Conservation (phyloP, 2,113 vertebrate genomes). For the Marmota flaviventris region DNA sequence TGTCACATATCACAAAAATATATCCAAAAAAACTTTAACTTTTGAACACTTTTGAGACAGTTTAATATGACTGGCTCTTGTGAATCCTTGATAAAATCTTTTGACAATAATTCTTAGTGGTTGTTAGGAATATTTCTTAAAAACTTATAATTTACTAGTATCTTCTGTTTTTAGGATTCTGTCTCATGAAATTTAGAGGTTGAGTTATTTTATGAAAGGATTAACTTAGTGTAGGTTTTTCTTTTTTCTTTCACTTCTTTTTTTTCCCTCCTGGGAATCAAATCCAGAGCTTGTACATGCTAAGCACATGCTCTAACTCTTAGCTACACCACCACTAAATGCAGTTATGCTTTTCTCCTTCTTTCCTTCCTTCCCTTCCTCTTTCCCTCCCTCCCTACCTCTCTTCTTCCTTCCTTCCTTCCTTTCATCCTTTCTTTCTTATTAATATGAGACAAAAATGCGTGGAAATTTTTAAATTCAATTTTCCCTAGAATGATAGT, state of each 20-base stretch:
- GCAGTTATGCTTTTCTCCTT: neutral
- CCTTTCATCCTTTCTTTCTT: neutral
- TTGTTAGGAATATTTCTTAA: conserved; percentile 12
- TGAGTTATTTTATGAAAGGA: neutral
- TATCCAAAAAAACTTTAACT: conserved; percentile 11
- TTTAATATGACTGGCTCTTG: neutral
- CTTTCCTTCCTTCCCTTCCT: too few species aligned
- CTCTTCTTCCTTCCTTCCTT: neutral
- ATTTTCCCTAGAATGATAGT: neutral
- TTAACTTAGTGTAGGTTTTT: neutral
- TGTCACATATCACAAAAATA: neutral
- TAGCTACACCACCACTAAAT: neutral
- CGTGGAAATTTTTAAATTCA: neutral
- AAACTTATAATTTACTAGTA: neutral
- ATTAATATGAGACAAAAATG: neutral
- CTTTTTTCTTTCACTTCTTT: neutral
- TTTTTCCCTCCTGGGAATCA: neutral
- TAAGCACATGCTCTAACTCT: neutral
- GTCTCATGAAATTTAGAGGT: neutral
- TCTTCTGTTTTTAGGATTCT: neutral
- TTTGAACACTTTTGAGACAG: neutral
- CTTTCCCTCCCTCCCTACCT: too few species aligned
- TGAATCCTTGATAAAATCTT: neutral
- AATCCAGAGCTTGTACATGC: neutral
- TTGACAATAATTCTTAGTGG: neutral